Conservation (phyloP, 2,797 vertebrate genomes). For the Petrocephalus schoutedeni region DNA sequence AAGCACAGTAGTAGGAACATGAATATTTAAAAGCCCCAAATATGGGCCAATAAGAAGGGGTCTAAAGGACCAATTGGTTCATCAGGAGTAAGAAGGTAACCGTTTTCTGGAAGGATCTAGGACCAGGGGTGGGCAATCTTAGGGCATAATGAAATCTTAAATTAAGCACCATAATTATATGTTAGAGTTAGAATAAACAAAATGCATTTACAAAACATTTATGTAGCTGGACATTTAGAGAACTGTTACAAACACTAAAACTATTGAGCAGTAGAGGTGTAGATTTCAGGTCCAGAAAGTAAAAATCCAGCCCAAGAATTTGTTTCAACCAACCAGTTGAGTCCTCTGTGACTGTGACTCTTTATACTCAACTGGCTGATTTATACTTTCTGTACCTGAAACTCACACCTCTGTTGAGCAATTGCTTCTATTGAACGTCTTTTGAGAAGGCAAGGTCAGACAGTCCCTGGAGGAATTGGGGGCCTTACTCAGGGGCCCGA, state of each 20-base stretch:
- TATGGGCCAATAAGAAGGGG: neutral
- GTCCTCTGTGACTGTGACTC: too few species aligned
- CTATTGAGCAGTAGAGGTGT: neutral
- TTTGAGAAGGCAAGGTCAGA: neutral
- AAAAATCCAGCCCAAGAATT: too few species aligned
- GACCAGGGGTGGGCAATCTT: too few species aligned
- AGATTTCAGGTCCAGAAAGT: too few species aligned
- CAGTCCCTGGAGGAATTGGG: neutral
- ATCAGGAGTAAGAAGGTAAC: neutral
- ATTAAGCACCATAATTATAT: neutral
- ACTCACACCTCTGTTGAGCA: too few species aligned
- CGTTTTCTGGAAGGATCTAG: neutral
- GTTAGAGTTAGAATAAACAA: neutral
- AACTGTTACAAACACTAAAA: neutral
- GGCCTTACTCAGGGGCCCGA: neutral
- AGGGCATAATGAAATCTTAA: neutral
- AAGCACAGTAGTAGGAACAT: neutral
- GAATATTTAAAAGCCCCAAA: neutral
- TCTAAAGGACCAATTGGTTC: neutral
- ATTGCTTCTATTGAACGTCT: neutral
- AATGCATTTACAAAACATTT: neutral
- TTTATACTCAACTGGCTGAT: too few species aligned
- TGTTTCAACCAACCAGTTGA: too few species aligned
- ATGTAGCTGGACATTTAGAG: neutral
- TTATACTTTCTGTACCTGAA: too few species aligned